Evolutionary conservation across 2,888 invertebrate species (phyloP).

Genomic region (Rhamphomyia laevipes): DNA sequence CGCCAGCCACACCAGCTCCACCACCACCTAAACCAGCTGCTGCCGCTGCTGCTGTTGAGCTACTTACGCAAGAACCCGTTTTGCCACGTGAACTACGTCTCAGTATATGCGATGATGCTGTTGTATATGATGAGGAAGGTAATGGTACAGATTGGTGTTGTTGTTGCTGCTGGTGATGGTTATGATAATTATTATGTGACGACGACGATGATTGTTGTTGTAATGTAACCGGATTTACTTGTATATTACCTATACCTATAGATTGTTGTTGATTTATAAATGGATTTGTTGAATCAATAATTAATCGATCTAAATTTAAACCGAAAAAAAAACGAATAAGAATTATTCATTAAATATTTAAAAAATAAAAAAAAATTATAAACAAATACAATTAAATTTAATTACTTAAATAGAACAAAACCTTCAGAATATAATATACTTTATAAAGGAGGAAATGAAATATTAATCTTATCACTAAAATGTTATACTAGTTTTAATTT

Average conservation of each 20-base stretch:
- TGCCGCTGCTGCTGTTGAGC: slow-evolving; percentile 26
- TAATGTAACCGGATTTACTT: slow-evolving; percentile 14
- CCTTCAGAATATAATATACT: too few species aligned
- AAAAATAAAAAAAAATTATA: too few species aligned
- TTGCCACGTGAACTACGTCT: slow-evolving; percentile 38
- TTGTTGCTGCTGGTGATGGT: not conserved
- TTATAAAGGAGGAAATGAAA: too few species aligned
- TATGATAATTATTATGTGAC: slow-evolving; percentile 2
- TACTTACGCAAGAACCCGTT: slow-evolving; percentile 39
- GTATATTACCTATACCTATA: slow-evolving; percentile 11
- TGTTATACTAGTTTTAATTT: too few species aligned
- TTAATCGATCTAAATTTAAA: not conserved
- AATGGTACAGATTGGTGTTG: not conserved
- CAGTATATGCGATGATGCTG: slow-evolving; percentile 28
- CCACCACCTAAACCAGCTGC: slow-evolving; percentile 9
- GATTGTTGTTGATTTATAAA: slow-evolving; percentile 9
- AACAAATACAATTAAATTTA: too few species aligned
- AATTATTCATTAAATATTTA: too few species aligned
- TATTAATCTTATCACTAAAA: too few species aligned
- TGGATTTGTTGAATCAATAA: slow-evolving; percentile 9
- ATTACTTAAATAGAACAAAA: too few species aligned
- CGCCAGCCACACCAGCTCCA: slow-evolving; percentile 1
- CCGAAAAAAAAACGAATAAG: too few species aligned
- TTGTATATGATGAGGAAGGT: slow-evolving; percentile 1
- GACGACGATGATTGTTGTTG: slow-evolving; percentile 7